phyloP scores from a whole-genome alignment of 2,113 vertebrate species.

The Mastomys coucha region DNA sequence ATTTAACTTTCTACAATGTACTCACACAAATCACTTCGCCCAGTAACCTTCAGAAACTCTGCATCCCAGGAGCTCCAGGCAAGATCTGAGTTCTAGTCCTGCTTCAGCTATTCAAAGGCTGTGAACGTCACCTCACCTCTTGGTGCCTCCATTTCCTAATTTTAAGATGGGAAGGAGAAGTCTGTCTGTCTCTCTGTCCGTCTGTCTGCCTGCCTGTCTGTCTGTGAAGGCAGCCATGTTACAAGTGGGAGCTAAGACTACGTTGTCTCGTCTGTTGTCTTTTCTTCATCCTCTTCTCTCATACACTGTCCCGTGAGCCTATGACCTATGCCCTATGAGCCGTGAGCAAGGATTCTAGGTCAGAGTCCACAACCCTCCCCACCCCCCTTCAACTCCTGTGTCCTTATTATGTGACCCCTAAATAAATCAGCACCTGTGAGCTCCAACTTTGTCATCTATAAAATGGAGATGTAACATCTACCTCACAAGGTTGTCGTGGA shows the following conservation, averaged over 20 bases:
- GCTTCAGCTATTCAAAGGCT: neutral
- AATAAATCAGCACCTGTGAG: neutral
- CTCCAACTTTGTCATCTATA: neutral
- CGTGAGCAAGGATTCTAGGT: neutral
- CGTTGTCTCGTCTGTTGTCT: neutral
- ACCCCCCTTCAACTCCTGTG: neutral
- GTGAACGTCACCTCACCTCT: neutral
- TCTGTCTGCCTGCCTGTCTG: neutral
- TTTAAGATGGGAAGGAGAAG: neutral
- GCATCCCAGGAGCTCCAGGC: neutral
- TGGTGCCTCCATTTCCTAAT: rapidly evolving
- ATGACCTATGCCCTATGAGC: no score
- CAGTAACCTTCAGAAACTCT: neutral
- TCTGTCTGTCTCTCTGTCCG: neutral
- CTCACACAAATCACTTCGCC: neutral
- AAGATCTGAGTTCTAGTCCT: neutral
- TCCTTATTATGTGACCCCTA: neutral
- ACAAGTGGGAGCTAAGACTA: neutral
- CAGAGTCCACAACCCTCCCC: neutral
- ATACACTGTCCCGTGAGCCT: neutral
- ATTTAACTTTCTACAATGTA: neutral
- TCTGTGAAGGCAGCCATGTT: neutral
- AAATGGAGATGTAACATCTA: neutral
- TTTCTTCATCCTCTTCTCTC: no score
- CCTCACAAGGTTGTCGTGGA: conserved; percentile 37